These are phyloP conservation scores for Porites australiensis DNA, from an alignment of 64 coral and sea anemone genomes.

Conservation along the genomic window DNA sequence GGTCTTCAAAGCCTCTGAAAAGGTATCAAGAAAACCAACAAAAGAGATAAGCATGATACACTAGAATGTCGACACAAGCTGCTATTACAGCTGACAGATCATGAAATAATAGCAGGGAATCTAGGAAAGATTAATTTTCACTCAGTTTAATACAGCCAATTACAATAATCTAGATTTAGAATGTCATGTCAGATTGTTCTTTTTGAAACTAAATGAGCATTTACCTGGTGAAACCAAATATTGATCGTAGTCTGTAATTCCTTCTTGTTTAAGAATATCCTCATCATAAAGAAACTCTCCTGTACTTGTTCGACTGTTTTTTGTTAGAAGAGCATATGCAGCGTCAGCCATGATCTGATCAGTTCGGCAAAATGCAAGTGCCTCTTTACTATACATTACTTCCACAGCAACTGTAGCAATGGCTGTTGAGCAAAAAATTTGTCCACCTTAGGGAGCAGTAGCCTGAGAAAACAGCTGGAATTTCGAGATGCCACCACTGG, in stretches of 20 bases:
- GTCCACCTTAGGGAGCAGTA: background rate
- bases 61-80: too few species aligned
- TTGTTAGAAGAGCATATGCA: constrained; percentile 81
- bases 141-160: too few species aligned
- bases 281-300: constrained; percentile 91
- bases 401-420: constrained; percentile 82
- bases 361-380: constrained; percentile 62
- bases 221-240: constrained; percentile 81
- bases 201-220: background rate
- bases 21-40: background rate
- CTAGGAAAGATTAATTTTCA: too few species aligned
- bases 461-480: background rate
- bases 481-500: too few species aligned
- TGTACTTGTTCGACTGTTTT: constrained; percentile 78
- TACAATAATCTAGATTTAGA: too few species aligned
- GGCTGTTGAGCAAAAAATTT: constrained; percentile 17
- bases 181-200: too few species aligned
- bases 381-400: constrained; percentile 54
- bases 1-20: background rate
- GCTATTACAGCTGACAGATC: too few species aligned
- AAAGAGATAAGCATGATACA: background rate
- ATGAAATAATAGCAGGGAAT: too few species aligned
- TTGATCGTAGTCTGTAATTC: constrained; percentile 72
- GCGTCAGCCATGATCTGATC: constrained; percentile 75
- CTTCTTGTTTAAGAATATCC: constrained; percentile 71